These are phyloP conservation scores for Pterophyllum scalare DNA, from an alignment of 2,113 vertebrate genomes.

Conservation along the genomic window DNA sequence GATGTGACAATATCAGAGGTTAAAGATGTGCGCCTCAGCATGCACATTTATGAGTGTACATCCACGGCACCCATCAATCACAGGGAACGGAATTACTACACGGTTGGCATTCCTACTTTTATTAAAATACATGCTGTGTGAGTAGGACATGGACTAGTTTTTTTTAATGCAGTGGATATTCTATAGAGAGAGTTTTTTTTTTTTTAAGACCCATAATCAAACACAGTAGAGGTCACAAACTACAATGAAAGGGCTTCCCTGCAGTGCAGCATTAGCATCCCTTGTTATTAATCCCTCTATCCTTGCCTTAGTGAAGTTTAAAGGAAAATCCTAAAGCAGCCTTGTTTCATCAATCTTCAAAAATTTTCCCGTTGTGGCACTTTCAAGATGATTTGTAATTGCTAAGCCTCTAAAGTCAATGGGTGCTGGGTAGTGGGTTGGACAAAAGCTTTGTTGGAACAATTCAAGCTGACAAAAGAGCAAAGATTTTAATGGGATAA, in stretches of 20 bases:
- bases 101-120: constrained; percentile 8
- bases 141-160: neutral
- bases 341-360: constrained; percentile 41
- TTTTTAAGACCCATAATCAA: constrained; percentile 20
- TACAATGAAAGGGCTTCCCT: constrained; percentile 28
- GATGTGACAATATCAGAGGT: constrained; percentile 5
- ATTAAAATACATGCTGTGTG: constrained; percentile 24
- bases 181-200: constrained; percentile 2
- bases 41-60: constrained; percentile 7
- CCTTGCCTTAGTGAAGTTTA: constrained; percentile 40
- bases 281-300: constrained; percentile 50
- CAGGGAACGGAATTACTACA: neutral
- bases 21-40: neutral
- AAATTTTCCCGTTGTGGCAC: constrained; percentile 47
- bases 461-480: constrained; percentile 46
- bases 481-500: constrained; percentile 24
- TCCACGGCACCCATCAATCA: constrained; percentile 18
- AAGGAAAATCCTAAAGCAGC: constrained; percentile 24
- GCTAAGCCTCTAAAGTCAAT: constrained; percentile 37
- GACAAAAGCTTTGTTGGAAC: constrained; percentile 43
- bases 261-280: constrained; percentile 34
- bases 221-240: constrained; percentile 46
- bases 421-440: constrained; percentile 6
- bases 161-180: constrained; percentile 10
- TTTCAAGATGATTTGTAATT: constrained; percentile 48